Conservation (phyloP, 1,140 invertebrate species). For the Chironomus striatipennis region DNA sequence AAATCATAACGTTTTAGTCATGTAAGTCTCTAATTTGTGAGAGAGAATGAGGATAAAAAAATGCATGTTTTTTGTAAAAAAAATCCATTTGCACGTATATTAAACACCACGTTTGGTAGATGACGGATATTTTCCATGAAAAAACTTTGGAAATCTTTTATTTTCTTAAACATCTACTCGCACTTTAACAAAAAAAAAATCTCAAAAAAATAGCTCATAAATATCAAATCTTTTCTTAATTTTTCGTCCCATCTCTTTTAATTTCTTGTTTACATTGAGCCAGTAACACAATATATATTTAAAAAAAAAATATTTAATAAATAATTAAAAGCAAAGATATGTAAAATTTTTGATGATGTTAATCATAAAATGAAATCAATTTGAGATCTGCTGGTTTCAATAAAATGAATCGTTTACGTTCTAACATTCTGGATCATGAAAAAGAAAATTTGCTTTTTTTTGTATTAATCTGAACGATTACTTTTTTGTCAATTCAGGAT, state of each 20-base stretch:
- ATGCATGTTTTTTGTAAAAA: constrained; percentile 6
- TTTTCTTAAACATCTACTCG: background rate
- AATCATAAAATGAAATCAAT: no score
- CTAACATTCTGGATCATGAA: no score
- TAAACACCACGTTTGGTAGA: background rate
- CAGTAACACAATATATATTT: background rate
- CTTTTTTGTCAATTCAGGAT: no score
- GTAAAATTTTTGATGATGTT: no score
- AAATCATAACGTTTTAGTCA: constrained; percentile 16
- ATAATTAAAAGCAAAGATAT: background rate
- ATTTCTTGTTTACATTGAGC: background rate
- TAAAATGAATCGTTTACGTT: no score
- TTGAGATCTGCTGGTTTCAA: no score
- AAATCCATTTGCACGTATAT: background rate
- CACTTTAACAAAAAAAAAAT: background rate
- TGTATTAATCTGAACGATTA: no score
- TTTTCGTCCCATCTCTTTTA: background rate
- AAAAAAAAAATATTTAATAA: background rate
- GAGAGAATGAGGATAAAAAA: background rate
- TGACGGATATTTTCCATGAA: background rate
- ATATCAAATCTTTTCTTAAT: background rate
- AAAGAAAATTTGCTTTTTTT: no score
- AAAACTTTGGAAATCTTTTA: background rate
- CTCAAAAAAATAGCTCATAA: background rate
- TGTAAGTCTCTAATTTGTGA: background rate